Conservation (phyloP, 2,888 invertebrate genomes). For the Nephrotoma appendiculata region DNA sequence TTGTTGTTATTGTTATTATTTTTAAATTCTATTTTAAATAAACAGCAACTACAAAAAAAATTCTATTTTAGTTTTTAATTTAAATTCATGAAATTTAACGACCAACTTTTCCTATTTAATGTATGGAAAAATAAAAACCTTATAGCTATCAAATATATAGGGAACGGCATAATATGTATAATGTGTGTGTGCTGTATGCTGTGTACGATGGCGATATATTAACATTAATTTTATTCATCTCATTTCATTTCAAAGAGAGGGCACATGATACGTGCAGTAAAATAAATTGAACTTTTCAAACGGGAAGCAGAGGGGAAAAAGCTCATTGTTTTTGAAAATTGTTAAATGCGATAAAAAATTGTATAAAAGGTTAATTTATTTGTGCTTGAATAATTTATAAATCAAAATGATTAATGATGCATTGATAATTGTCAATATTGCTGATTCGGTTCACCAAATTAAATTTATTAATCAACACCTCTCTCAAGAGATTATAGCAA, state of each 20-base stretch:
- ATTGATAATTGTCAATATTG: background rate
- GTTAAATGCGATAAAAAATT: background rate
- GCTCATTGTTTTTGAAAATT: background rate
- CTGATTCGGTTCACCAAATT: background rate
- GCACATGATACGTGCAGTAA: background rate
- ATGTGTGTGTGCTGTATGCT: background rate
- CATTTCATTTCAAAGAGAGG: background rate
- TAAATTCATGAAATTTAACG: background rate
- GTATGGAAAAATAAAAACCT: background rate
- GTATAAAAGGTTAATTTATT: background rate
- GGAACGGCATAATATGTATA: background rate
- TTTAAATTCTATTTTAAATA: background rate
- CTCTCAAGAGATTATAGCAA: too few species aligned
- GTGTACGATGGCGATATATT: background rate
- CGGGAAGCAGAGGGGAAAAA: background rate
- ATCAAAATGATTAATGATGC: background rate
- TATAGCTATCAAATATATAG: background rate
- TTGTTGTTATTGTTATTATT: background rate
- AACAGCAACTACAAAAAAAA: background rate
- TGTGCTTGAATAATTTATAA: background rate
- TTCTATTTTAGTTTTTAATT: background rate
- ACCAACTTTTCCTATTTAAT: background rate
- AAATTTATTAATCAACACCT: background rate
- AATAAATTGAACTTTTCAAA: background rate
- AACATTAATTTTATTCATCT: background rate